These are phyloP conservation scores for Procambarus virginalis DNA, from an alignment of 1,140 invertebrate species.

Conservation along the genomic window DNA sequence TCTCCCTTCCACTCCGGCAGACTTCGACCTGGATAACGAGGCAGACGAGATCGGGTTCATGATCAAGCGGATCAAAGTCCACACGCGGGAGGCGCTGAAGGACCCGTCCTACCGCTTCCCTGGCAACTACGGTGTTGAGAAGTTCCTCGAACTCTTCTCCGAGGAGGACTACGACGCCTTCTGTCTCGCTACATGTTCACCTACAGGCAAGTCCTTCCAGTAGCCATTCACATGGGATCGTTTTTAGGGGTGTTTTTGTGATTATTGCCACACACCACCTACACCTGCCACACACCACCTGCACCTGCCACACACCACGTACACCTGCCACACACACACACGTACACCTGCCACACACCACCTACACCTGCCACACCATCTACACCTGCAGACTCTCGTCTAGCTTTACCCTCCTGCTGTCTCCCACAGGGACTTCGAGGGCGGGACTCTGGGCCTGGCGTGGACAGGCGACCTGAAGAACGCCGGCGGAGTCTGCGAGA, in stretches of 20 bases:
- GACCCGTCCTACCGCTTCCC: slow-evolving; percentile 88
- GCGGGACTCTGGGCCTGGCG: slow-evolving; percentile 96
- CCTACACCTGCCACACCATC: background rate
- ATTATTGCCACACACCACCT: background rate
- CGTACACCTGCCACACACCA: background rate
- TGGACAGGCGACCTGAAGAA: slow-evolving; percentile 98
- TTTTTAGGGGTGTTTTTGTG: background rate
- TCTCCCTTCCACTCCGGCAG: slow-evolving; percentile 76
- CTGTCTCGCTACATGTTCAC: slow-evolving; percentile 99
- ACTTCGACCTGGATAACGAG: slow-evolving; percentile 94
- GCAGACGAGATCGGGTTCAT: slow-evolving; percentile 96
- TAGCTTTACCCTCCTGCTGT: background rate
- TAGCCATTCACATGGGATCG: background rate
- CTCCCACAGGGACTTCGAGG: slow-evolving; percentile 90
- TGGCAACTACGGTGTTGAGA: slow-evolving; percentile 94
- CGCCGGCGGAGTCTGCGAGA: slow-evolving; percentile 94
- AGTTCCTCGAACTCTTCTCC: slow-evolving; percentile 94
- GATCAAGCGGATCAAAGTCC: slow-evolving; percentile 96
- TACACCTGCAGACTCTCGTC: background rate
- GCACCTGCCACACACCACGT: no score
- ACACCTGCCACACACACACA: no score
- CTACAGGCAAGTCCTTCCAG: slow-evolving; percentile 77
- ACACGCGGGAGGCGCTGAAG: slow-evolving; percentile 76
- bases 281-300: background rate
- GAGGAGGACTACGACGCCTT: slow-evolving; percentile 98